Conservation (phyloP, 2,113 vertebrate genomes). For the Onychorhynchus coronatus region DNA sequence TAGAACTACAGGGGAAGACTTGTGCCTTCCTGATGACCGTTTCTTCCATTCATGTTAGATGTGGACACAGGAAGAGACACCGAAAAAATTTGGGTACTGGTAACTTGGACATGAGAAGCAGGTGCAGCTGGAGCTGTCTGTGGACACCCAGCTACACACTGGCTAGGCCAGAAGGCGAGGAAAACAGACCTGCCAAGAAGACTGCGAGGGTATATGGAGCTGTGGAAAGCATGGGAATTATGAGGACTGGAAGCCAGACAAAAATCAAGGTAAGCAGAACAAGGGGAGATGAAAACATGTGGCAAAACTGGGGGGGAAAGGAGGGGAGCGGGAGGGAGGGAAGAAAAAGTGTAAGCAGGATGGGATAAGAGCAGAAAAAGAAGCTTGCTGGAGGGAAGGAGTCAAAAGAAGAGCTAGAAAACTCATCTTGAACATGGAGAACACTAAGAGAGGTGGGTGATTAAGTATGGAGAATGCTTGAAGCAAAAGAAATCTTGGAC, state of each 20-base stretch:
- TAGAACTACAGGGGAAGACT: background rate
- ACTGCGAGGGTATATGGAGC: background rate
- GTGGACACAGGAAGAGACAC: background rate
- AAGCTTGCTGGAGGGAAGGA: background rate
- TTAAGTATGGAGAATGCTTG: background rate
- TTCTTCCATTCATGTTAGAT: background rate
- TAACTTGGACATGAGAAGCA: background rate
- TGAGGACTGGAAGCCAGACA: background rate
- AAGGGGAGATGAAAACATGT: background rate
- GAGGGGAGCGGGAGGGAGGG: too few relatives aligned
- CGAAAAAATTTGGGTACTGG: background rate
- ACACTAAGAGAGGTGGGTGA: background rate
- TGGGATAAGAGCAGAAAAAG: background rate
- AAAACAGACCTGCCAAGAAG: background rate
- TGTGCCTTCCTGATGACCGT: rapidly evolving
- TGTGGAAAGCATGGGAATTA: background rate
- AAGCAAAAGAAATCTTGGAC: background rate
- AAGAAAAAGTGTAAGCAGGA: background rate
- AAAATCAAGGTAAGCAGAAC: background rate
- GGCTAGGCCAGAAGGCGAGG: background rate
- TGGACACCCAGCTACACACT: background rate
- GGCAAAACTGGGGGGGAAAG: background rate
- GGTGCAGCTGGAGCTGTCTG: background rate
- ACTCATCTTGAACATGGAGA: background rate
- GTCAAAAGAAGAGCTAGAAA: background rate